Evolutionary conservation across 2,797 vertebrate species (phyloP).

Genomic region (Artibeus jamaicensis): DNA sequence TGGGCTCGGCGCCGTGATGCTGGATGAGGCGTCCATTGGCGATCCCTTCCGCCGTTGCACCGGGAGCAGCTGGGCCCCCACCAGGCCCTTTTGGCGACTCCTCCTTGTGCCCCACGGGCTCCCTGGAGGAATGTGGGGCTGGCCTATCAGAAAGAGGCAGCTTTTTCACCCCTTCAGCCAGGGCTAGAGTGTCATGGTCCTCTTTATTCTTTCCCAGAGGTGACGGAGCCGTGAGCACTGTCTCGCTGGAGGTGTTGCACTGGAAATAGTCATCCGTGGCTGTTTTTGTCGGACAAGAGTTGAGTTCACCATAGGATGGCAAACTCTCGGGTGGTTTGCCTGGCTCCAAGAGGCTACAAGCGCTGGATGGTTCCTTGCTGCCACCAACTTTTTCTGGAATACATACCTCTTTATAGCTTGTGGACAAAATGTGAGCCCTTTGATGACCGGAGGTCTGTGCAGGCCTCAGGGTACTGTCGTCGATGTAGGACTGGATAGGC

Average conservation of each 20-base stretch:
- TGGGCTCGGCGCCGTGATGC: conserved; percentile 88
- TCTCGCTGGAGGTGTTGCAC: conserved; percentile 92
- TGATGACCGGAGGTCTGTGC: conserved; percentile 91
- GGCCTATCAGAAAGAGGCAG: conserved; percentile 86
- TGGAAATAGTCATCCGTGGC: conserved; percentile 95
- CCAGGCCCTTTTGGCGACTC: conserved; percentile 90
- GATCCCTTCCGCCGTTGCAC: conserved; percentile 87
- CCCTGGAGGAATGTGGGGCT: conserved; percentile 90
- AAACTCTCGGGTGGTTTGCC: conserved; percentile 88
- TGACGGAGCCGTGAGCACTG: conserved; percentile 89
- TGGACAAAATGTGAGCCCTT: conserved; percentile 88
- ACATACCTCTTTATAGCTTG: conserved; percentile 89
- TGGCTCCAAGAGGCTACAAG: conserved; percentile 92
- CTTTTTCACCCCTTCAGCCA: conserved; percentile 88
- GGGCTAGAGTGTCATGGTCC: conserved; percentile 92
- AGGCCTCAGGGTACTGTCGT: conserved; percentile 94
- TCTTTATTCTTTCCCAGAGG: conserved; percentile 90
- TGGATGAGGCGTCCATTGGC: conserved; percentile 92
- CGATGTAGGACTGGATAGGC: conserved; percentile 91
- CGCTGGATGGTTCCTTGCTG: conserved; percentile 89
- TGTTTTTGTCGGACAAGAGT: conserved; percentile 91
- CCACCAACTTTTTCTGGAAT: conserved; percentile 92
- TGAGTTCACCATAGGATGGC: conserved; percentile 92
- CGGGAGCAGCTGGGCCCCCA: conserved; percentile 77
- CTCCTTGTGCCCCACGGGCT: conserved; percentile 90